Evolutionary conservation across 2,113 vertebrate species (phyloP).

Genomic region (Phycodurus eques): DNA sequence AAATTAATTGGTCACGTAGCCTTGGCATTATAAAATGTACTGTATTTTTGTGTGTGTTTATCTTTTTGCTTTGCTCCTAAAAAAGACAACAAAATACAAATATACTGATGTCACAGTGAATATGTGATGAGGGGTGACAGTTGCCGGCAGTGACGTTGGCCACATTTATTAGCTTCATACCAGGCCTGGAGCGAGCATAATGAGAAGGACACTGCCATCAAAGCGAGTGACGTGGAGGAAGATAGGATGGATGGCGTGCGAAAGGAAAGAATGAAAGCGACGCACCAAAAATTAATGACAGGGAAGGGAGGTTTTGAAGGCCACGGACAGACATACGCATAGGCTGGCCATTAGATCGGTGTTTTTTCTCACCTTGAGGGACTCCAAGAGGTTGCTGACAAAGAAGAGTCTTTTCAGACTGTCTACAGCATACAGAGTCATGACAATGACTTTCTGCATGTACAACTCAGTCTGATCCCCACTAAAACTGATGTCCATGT

Average conservation of each 20-base stretch:
- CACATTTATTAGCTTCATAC: constrained; percentile 7
- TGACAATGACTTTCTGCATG: constrained; percentile 70
- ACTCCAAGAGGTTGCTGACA: constrained; percentile 81
- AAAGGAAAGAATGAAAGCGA: constrained; percentile 5
- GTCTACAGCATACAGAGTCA: constrained; percentile 57
- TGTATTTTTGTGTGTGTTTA: background rate
- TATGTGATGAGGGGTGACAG: constrained; percentile 18
- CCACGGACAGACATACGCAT: background rate
- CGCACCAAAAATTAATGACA: constrained; percentile 14
- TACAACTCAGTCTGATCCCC: constrained; percentile 76
- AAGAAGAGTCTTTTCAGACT: constrained; percentile 81
- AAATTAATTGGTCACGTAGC: too few relatives aligned
- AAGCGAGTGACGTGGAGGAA: constrained; percentile 10
- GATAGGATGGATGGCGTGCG: background rate
- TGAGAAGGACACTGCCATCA: constrained; percentile 11
- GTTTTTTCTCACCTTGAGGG: constrained; percentile 80
- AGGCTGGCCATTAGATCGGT: background rate
- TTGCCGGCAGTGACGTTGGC: background rate
- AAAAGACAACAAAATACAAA: background rate
- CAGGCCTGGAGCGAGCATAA: constrained; percentile 15
- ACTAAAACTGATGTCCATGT: constrained; percentile 77
- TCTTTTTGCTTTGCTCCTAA: background rate
- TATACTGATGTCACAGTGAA: constrained; percentile 11
- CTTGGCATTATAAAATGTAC: too few relatives aligned
- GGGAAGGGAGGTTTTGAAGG: constrained; percentile 1